Evolutionary conservation across 2,888 invertebrate genomes (phyloP).

Genomic region (Pachydiplax longipennis): DNA sequence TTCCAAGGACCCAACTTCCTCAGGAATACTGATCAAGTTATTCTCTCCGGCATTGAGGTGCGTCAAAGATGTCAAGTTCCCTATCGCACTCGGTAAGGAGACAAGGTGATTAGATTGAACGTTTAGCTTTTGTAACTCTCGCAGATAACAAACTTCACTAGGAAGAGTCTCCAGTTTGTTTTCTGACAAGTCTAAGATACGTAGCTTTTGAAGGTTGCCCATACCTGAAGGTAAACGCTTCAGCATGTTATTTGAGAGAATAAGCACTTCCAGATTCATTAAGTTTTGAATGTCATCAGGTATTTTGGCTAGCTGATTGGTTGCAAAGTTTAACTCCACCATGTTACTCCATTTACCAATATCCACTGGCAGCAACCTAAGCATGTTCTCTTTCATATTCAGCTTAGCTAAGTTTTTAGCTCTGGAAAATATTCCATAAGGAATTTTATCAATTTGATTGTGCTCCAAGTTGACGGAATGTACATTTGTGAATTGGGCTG

Average conservation of each 20-base stretch:
- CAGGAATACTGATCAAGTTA: conserved; percentile 90
- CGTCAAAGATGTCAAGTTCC: conserved; percentile 89
- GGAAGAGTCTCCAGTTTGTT: conserved; percentile 96
- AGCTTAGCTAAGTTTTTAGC: conserved; percentile 95
- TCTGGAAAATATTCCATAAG: conserved; percentile 98
- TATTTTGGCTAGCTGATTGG: conserved; percentile 93
- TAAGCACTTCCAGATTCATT: conserved; percentile 92
- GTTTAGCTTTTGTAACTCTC: conserved; percentile 90
- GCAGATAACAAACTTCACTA: conserved; percentile 93
- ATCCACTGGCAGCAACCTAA: conserved; percentile 94
- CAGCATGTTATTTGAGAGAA: conserved; percentile 94
- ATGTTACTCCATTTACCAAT: conserved; percentile 97
- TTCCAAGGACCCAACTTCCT: conserved; percentile 96
- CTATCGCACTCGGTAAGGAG: conserved; percentile 93
- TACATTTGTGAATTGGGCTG: conserved; percentile 95
- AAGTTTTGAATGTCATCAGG: conserved; percentile 97
- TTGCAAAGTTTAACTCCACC: conserved; percentile 98
- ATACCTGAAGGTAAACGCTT: conserved; percentile 92
- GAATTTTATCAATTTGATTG: conserved; percentile 99
- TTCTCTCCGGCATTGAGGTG: conserved; percentile 96
- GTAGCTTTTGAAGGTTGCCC: conserved; percentile 90
- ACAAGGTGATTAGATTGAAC: conserved; percentile 96
- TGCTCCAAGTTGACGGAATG: conserved; percentile 98
- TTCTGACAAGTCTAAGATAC: conserved; percentile 97
- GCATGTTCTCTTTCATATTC: conserved; percentile 98